Evolutionary conservation across 2,797 vertebrate species (phyloP).

Genomic region (Enteromius thamalakanensis): DNA sequence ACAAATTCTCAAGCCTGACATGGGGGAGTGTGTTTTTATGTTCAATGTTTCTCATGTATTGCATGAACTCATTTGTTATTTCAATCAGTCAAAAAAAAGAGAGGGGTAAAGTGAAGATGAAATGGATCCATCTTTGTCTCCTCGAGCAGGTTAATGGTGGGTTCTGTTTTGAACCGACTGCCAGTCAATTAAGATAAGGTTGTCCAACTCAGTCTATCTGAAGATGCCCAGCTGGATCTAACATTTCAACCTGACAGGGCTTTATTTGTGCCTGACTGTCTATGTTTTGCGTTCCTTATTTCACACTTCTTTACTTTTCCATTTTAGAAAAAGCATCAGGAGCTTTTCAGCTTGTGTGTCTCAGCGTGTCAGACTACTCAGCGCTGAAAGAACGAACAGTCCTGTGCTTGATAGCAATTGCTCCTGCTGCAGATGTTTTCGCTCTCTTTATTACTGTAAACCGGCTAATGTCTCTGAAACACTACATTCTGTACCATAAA

Average conservation of each 20-base stretch:
- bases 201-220: background rate
- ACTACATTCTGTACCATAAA: background rate
- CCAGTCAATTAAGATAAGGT: constrained; percentile 35
- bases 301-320: constrained; percentile 25
- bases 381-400: constrained; percentile 28
- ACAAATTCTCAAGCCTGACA: constrained; percentile 12
- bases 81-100: background rate
- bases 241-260: background rate
- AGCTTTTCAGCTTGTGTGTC: constrained; percentile 11
- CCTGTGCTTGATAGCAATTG: constrained; percentile 33
- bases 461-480: constrained; percentile 33
- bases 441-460: constrained; percentile 35
- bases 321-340: background rate
- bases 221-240: constrained; percentile 5
- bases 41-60: constrained; percentile 49
- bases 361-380: constrained; percentile 29
- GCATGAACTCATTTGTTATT: constrained; percentile 11
- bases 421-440: constrained; percentile 45
- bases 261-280: background rate
- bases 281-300: constrained; percentile 6
- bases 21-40: background rate
- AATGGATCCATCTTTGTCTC: constrained; percentile 17
- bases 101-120: background rate
- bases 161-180: constrained; percentile 30
- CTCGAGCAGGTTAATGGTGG: constrained; percentile 40